A percentile compares a stretch with the other conserved stretches of the same genome.
Evolutionary conservation across 2,888 invertebrate genomes (phyloP).

Genomic region (Sinohyriopsis cumingii): DNA sequence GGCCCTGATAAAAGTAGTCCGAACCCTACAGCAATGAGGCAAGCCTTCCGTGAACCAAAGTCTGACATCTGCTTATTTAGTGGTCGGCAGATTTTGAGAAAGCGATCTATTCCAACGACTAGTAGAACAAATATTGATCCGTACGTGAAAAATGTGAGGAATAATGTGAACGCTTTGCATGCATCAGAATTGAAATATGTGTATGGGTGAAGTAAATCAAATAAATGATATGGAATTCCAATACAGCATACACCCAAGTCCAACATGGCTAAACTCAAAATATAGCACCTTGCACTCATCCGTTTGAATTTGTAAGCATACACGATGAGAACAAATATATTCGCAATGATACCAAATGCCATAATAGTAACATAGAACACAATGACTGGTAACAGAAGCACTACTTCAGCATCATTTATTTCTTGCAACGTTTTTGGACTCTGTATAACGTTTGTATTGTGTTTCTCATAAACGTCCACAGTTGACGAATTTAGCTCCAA

Average conservation of each 20-base stretch:
- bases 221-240: constrained; percentile 36
- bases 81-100: constrained; percentile 50
- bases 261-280: constrained; percentile 28
- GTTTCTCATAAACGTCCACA: no score
- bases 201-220: constrained; percentile 24
- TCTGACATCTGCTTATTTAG: constrained; percentile 43
- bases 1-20: constrained; percentile 40
- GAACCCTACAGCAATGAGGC: constrained; percentile 23
- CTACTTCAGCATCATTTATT: constrained; percentile 9
- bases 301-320: constrained; percentile 32
- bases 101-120: constrained; percentile 42
- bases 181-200: constrained; percentile 14
- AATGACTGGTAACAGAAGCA: constrained; percentile 12
- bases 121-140: constrained; percentile 36
- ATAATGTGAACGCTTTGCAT: constrained; percentile 29
- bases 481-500: no score
- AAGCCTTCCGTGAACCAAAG: constrained; percentile 36
- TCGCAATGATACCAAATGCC: constrained; percentile 27
- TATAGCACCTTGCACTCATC: constrained; percentile 31
- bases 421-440: not conserved
- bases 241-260: constrained; percentile 32
- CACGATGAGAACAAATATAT: constrained; percentile 24
- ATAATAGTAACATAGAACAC: constrained; percentile 21
- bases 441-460: no score
- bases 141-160: constrained; percentile 21